Conservation (phyloP, 2,888 invertebrate species). For the Microdon myrmicae region DNA sequence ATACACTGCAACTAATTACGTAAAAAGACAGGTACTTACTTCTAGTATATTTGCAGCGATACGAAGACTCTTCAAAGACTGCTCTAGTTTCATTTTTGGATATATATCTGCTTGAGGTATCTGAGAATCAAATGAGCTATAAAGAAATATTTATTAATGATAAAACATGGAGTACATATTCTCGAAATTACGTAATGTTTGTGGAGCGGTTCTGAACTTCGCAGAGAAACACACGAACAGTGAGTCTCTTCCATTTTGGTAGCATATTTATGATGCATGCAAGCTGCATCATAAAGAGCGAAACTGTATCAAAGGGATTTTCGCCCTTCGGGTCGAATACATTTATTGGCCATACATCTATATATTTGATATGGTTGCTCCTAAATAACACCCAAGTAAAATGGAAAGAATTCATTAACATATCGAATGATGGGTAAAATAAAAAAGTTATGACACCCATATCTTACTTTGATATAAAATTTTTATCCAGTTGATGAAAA, state of each 20-base stretch:
- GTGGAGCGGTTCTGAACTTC: constrained; percentile 67
- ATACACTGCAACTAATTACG: background rate
- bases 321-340: constrained; percentile 81
- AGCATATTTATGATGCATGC: constrained; percentile 96
- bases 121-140: constrained; percentile 62
- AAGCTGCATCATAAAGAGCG: constrained; percentile 94
- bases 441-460: constrained; percentile 2
- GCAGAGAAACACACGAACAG: constrained; percentile 88
- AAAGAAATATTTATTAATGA: constrained; percentile 6
- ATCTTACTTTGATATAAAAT: constrained; percentile 75
- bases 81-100: constrained; percentile 69
- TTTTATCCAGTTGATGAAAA: constrained; percentile 86
- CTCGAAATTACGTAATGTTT: constrained; percentile 57
- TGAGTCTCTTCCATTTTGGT: constrained; percentile 85
- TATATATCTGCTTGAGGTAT: constrained; percentile 61
- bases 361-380: constrained; percentile 74
- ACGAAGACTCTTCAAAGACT: constrained; percentile 83
- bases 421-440: constrained; percentile 9
- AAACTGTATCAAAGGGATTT: constrained; percentile 88
- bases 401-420: constrained; percentile 8
- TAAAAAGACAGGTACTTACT: constrained; percentile 64
- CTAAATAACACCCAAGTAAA: constrained; percentile 46
- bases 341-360: constrained; percentile 98
- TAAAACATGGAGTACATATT: background rate
- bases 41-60: constrained; percentile 86